Evolutionary conservation across 2,113 vertebrate genomes (phyloP), one percentile per base, ranked within the genome.

Genomic region (Proterorhinus semilunaris): DNA sequence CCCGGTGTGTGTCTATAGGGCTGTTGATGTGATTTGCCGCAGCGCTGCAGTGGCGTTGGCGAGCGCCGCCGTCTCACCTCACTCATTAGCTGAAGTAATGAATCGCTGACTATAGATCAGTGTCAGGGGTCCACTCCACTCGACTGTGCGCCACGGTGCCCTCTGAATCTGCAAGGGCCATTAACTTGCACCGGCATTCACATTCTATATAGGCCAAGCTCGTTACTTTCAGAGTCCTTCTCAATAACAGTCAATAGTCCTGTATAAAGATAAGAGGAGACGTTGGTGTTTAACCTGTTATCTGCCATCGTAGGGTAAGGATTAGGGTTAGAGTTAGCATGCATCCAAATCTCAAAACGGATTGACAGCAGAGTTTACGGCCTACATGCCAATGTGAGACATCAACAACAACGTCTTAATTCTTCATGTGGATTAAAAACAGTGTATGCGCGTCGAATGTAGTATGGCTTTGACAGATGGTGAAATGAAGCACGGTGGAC

Each of bases 61-160:
- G 51, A 53, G 79, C 65, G 68, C 75, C 69, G 65, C 70, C 71
- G 46, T 83, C 79, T 87, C 85, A 87, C 75, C 79, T 83, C 73
- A 74, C 72, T 86, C 83, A 87, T 89, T 83, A 87, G 63, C 11
- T 54, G 66, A 71, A 81, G 75, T 83, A 89, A 86, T 87, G 84
- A 87, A 87, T 87, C 65, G 65, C 73, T 74, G 78, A 85, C 83
- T 81, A 71, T 83, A 87, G 81, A 87, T 83, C 79, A 78, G 72
- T 86, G 81, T 87, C 85, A 79, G 54, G 79, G 73, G 83, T 74
- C 73, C 67, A 69, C 77, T 82, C 67, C 45, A 62, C 71, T 72
- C 72, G 63, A 45, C 10, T 79, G 65, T 65, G 70, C 47, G 27
- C 15, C 71, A 55, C 64, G 66, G 68, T 43, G 66, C 68, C 8